A percentile compares a stretch with the other conserved stretches of the same genome.
phyloP scores from a whole-genome alignment of 2,888 invertebrate species.

The Eudasyphora cyanicolor region DNA sequence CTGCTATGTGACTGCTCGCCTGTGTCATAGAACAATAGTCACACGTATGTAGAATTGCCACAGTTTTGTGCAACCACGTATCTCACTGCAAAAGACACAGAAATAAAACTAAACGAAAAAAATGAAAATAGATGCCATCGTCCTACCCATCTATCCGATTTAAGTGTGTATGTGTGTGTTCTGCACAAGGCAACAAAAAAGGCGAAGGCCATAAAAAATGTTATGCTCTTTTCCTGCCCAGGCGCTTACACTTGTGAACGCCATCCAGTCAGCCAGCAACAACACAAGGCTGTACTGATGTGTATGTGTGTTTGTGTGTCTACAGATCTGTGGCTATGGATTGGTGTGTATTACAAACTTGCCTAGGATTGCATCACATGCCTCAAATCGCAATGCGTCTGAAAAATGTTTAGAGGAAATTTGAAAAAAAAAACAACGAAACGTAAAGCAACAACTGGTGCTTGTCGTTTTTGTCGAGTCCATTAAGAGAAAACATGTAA shows the following conservation, averaged over 20 bases:
- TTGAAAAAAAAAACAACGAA: not conserved
- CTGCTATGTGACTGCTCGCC: not conserved
- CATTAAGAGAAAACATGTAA: constrained; percentile 27
- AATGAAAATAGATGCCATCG: not conserved
- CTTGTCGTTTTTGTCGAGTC: constrained; percentile 29
- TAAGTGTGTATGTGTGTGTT: too few species aligned
- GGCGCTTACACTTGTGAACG: constrained; percentile 45
- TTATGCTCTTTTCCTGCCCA: constrained; percentile 46
- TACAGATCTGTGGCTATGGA: not conserved
- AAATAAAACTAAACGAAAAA: constrained; percentile 1
- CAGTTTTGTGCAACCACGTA: constrained; percentile 32
- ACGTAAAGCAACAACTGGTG: constrained; percentile 37
- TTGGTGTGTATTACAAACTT: constrained; percentile 36
- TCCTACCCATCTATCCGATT: constrained; percentile 23
- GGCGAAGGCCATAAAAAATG: constrained; percentile 28
- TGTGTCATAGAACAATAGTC: constrained; percentile 3
- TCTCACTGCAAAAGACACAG: constrained; percentile 26
- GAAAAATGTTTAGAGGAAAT: constrained; percentile 25
- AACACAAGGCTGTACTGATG: not conserved
- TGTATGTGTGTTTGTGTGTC: too few species aligned
- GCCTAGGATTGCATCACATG: constrained; percentile 50
- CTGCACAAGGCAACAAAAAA: constrained; percentile 12
- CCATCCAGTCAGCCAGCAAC: not conserved
- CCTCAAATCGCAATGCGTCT: constrained; percentile 57
- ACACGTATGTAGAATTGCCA: constrained; percentile 23